Percentiles rank a stretch among this genome's conserved stretches.
These are phyloP conservation scores for Microctonus hyperodae DNA, from an alignment of 2,888 invertebrate species.

Conservation along the genomic window DNA sequence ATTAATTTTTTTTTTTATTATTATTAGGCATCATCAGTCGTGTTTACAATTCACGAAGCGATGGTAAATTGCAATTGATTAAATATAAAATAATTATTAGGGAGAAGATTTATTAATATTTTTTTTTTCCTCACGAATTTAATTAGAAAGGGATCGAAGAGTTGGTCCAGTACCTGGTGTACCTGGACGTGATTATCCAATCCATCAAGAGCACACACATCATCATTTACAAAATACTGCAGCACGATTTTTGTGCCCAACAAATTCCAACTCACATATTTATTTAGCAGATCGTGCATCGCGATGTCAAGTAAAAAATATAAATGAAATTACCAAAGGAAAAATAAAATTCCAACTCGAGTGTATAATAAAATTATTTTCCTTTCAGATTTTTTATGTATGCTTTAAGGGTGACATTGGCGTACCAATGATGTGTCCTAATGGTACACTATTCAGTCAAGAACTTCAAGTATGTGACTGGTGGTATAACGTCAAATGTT, in stretches of 20 bases:
- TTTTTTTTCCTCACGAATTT: neutral
- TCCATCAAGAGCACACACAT: constrained; percentile 43
- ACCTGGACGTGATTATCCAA: constrained; percentile 53
- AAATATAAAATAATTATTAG: too few species aligned
- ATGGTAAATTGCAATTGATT: too few species aligned
- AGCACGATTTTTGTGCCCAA: constrained; percentile 47
- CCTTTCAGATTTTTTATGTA: constrained; percentile 55
- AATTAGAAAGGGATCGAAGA: constrained; percentile 36
- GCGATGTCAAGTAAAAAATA: constrained; percentile 51
- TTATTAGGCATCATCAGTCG: too few species aligned
- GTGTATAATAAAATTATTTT: constrained; percentile 6
- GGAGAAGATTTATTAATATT: neutral
- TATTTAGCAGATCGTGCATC: constrained; percentile 53
- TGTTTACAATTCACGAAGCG: too few species aligned
- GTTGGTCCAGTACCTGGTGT: constrained; percentile 50
- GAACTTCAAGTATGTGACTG: constrained; percentile 57
- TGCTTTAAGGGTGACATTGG: constrained; percentile 54
- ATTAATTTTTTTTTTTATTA: too few species aligned
- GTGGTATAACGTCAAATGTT: constrained; percentile 58
- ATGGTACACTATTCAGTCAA: constrained; percentile 57
- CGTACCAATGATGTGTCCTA: constrained; percentile 57
- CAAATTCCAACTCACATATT: constrained; percentile 41
- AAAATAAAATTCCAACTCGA: neutral
- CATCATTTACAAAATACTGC: constrained; percentile 38
- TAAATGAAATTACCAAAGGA: neutral